Evolutionary conservation across 2,113 vertebrate genomes (phyloP).

Genomic region (Burhinus bistriatus): DNA sequence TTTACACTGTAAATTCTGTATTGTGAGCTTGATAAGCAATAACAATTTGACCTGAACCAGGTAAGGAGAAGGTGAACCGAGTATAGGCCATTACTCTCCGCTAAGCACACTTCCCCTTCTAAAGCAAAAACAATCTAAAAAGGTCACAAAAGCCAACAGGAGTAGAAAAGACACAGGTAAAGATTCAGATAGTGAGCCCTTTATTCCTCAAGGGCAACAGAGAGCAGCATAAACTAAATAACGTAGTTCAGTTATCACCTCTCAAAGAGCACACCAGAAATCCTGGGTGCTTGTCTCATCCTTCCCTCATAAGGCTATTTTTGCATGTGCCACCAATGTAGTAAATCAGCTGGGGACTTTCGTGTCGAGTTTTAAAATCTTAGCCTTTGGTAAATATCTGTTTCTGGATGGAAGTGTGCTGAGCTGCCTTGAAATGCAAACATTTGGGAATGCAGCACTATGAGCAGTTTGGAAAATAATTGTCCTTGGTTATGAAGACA

Average conservation of each 20-base stretch:
- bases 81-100: background rate
- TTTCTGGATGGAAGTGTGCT: background rate
- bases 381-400: background rate
- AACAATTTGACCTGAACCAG: background rate
- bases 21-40: background rate
- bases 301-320: background rate
- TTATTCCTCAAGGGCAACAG: background rate
- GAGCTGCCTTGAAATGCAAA: background rate
- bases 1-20: background rate
- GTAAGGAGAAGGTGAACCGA: background rate
- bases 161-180: accelerated
- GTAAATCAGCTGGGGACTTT: background rate
- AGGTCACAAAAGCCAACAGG: background rate
- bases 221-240: background rate
- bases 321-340: background rate
- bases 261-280: background rate
- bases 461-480: background rate
- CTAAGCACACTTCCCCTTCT: background rate
- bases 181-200: background rate
- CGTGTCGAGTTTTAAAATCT: background rate
- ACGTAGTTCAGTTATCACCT: background rate
- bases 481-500: background rate
- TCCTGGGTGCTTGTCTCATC: background rate
- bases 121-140: background rate
- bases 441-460: background rate